phyloP scores from a whole-genome alignment of 2,797 vertebrate species.

The Periophthalmus magnuspinnatus region DNA sequence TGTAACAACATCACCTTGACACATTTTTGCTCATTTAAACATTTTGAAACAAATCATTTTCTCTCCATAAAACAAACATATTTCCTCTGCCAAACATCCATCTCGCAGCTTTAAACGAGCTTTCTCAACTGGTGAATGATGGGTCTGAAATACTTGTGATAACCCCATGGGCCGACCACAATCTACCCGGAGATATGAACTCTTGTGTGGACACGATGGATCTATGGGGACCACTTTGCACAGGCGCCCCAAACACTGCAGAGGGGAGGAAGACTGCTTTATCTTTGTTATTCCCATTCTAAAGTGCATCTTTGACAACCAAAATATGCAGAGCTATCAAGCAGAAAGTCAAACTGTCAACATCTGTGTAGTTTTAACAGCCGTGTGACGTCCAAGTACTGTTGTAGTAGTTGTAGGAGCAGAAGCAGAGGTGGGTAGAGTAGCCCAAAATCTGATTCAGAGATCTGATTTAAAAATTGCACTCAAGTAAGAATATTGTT shows the following conservation, averaged over 20 bases:
- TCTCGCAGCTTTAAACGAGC: neutral
- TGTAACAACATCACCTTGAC: too few relatives aligned
- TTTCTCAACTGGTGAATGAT: neutral
- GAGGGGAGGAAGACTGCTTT: slow-evolving; percentile 24
- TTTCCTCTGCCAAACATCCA: neutral
- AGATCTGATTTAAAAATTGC: too few relatives aligned
- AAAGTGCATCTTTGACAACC: neutral
- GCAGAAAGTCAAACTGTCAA: slow-evolving; percentile 1
- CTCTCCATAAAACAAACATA: neutral
- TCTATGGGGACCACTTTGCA: slow-evolving; percentile 1
- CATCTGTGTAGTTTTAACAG: neutral
- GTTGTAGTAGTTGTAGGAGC: too few relatives aligned
- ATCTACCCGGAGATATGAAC: neutral
- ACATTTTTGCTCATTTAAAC: too few relatives aligned
- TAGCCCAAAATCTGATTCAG: too few relatives aligned
- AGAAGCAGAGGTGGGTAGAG: too few relatives aligned
- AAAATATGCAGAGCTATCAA: neutral
- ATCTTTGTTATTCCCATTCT: slow-evolving; percentile 9
- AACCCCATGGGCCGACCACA: neutral
- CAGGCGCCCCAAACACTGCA: slow-evolving; percentile 4
- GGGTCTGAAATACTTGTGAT: slow-evolving; percentile 3
- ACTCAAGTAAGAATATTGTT: too few relatives aligned
- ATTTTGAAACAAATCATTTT: neutral
- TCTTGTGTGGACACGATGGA: neutral
- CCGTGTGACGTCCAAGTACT: neutral